These are phyloP conservation scores for Numida meleagris DNA, from an alignment of 2,113 vertebrate species.

Conservation along the genomic window DNA sequence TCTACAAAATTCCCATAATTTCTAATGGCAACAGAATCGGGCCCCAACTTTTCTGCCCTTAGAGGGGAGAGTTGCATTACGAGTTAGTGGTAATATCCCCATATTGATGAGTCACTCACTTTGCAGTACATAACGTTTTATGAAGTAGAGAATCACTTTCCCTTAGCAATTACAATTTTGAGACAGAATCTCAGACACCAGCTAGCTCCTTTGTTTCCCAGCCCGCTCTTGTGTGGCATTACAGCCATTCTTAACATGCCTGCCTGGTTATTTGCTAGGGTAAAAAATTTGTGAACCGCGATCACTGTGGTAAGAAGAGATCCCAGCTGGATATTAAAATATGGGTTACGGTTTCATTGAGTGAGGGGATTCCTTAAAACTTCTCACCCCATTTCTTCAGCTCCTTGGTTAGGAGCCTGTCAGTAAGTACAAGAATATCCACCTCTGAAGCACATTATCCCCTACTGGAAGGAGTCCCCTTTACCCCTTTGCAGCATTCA, in stretches of 20 bases:
- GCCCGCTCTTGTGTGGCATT: conserved; percentile 17
- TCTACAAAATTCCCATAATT: conserved; percentile 48
- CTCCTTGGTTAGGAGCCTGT: not conserved
- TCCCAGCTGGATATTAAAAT: not conserved
- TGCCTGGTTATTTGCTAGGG: conserved; percentile 59
- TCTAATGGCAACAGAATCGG: conserved; percentile 51
- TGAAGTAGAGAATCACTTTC: conserved; percentile 78
- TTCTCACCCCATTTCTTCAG: conserved; percentile 10
- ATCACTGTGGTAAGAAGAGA: conserved; percentile 60
- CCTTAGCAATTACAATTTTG: conserved; percentile 80
- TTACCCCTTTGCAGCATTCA: not conserved
- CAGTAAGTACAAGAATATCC: not conserved
- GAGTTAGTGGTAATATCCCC: conserved; percentile 67
- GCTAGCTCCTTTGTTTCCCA: conserved; percentile 61
- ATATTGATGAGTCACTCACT: conserved; percentile 73
- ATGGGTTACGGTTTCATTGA: not conserved
- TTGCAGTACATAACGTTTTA: conserved; percentile 77
- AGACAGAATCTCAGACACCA: conserved; percentile 62
- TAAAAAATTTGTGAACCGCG: conserved; percentile 58
- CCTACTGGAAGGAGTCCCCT: not conserved
- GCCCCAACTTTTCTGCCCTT: conserved; percentile 38
- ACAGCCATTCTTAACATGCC: not conserved
- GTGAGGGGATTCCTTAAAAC: not conserved
- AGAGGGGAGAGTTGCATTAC: conserved; percentile 39
- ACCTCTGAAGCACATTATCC: not conserved